These are phyloP conservation scores for Habropoda laboriosa DNA, from an alignment of 1,140 invertebrate genomes.

Conservation along the genomic window DNA sequence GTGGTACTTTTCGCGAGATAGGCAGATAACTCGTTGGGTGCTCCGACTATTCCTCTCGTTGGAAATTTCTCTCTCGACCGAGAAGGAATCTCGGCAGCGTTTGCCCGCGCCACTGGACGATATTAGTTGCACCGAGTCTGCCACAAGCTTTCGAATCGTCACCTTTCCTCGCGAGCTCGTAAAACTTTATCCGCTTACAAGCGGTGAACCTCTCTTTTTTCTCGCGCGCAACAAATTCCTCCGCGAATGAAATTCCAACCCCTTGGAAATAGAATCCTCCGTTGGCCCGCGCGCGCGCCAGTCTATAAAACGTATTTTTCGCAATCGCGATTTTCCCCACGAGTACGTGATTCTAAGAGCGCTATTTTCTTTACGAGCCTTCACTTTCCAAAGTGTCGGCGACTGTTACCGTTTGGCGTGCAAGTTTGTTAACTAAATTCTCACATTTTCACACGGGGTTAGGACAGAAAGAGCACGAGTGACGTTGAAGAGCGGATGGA, in stretches of 20 bases:
- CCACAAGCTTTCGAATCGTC: constrained; percentile 10
- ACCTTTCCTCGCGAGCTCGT: constrained; percentile 14
- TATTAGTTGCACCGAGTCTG: constrained; percentile 36
- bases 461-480: too few relatives aligned
- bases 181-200: constrained; percentile 28
- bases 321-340: not conserved
- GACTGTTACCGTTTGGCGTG: too few relatives aligned
- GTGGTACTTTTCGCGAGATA: not conserved
- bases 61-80: constrained; percentile 2
- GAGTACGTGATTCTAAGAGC: too few relatives aligned
- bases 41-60: too few relatives aligned
- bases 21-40: constrained; percentile 9
- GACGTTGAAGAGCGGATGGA: not conserved
- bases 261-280: not conserved
- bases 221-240: not conserved
- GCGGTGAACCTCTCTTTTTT: constrained; percentile 2
- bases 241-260: not conserved
- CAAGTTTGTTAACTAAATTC: constrained; percentile 2
- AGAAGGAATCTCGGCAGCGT: not conserved
- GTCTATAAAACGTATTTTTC: not conserved
- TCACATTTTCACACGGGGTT: not conserved
- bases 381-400: too few relatives aligned
- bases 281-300: not conserved
- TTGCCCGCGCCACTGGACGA: not conserved
- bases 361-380: too few relatives aligned